Conservation (phyloP, 2,888 invertebrate genomes). For the Xestia ashworthii region DNA sequence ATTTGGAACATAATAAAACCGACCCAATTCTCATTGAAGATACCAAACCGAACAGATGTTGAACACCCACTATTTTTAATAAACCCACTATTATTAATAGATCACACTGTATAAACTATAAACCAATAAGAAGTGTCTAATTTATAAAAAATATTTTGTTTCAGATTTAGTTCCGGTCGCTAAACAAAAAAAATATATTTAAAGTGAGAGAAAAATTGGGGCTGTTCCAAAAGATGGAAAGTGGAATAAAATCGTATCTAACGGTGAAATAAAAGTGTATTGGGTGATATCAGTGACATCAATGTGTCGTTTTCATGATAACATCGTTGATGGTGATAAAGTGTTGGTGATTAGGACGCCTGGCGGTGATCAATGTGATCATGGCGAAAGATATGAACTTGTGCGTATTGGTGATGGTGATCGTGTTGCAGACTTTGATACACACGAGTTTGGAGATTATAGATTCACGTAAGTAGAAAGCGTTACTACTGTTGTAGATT, state of each 20-base stretch:
- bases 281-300: constrained; percentile 66
- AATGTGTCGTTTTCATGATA: constrained; percentile 77
- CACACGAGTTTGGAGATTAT: constrained; percentile 82
- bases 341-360: constrained; percentile 74
- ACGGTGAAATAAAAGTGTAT: constrained; percentile 47
- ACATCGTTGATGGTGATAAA: constrained; percentile 68
- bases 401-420: constrained; percentile 74
- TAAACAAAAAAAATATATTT: constrained; percentile 62
- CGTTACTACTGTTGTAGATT: neutral
- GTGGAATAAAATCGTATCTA: constrained; percentile 56
- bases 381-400: constrained; percentile 80
- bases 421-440: constrained; percentile 78
- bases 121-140: constrained; percentile 69
- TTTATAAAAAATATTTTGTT: constrained; percentile 76
- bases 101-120: constrained; percentile 40
- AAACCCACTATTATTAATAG: constrained; percentile 56
- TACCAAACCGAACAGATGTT: constrained; percentile 31
- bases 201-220: constrained; percentile 72
- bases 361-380: constrained; percentile 65
- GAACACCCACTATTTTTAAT: constrained; percentile 58
- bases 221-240: constrained; percentile 72
- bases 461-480: constrained; percentile 83
- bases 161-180: constrained; percentile 77
- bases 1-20: constrained; percentile 54
- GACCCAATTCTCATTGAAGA: constrained; percentile 64